Base-by-base conservation (phyloP, 2,113 vertebrate species). In the Toxotes jaculatrix region DNA sequence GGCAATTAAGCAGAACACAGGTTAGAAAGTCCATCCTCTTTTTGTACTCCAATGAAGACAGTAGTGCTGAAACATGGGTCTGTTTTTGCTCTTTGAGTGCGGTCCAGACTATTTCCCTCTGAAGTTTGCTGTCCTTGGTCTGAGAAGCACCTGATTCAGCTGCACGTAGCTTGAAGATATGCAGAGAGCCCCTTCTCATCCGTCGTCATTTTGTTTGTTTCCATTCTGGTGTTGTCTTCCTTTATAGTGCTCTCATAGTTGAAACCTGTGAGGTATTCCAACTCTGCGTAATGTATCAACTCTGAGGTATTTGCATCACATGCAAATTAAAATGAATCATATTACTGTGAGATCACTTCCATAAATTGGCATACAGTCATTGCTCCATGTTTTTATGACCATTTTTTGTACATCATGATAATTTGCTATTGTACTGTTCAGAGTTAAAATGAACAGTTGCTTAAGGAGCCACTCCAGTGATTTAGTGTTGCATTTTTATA, bases 301-400 rank as follows among this genome's bases (percentile, higher is more conserved):
- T 59, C 4, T 32, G n/a, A 11, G 0, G 17, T 7, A 62, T 85
- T 85, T 85, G 79, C 88, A 80, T 85, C n/a, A 8, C 19, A 80
- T 67, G 76, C 63, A 85, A 89, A 83, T 66, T 2, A 40, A 67
- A 80, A 77, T 76, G 7, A 53, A 23, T 1, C 11, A 4, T 10
- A 42, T 43, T 49, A 2, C 4, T 71, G 47, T 51, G 31, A 72
- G 60, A 74, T 59, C 4, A 47, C 12, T 17, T n/a, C 27, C 27
- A 19, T 5, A 19, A 49, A 49, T 45, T 47, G 36, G 36, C 6
- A 36, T 36, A 36, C 36, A 36, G 36, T 36, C 36, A 36, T 36
- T 36, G 36, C 36, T 36, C 36, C 36, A 5, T 36, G 36, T 36
- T 36, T 36, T 36, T 36, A 36, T 36, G 42, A 42, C 8, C 40